phyloP scores from a whole-genome alignment of 2,113 vertebrate genomes.

The Varanus salvator region DNA sequence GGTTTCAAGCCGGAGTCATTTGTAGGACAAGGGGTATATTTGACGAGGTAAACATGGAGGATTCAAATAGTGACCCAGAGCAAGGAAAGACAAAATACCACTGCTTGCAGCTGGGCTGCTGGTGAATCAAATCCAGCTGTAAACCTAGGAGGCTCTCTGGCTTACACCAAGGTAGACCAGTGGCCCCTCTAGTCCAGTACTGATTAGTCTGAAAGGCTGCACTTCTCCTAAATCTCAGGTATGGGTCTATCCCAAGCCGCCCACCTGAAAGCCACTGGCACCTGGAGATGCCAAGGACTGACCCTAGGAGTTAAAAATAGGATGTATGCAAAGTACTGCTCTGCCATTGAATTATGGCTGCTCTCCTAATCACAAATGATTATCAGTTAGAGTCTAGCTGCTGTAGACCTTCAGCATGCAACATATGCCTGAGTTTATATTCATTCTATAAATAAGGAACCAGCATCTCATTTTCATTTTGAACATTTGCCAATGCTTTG shows the following conservation, averaged over 20 bases:
- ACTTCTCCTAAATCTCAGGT: not conserved
- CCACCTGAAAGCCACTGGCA: not conserved
- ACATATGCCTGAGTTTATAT: not conserved
- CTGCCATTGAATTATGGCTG: not conserved
- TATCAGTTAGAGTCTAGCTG: not conserved
- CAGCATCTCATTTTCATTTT: not conserved
- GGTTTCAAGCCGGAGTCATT: not conserved
- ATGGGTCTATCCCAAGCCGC: not conserved
- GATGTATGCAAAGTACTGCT: not conserved
- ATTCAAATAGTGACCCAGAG: not conserved
- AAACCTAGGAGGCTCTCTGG: not conserved
- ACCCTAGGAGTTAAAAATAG: not conserved
- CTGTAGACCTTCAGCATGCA: not conserved
- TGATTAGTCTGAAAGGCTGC: not conserved
- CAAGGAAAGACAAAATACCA: not conserved
- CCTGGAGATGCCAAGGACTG: not conserved
- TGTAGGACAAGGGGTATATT: not conserved
- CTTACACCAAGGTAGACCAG: not conserved
- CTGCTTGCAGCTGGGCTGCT: not conserved
- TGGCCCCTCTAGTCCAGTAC: not conserved
- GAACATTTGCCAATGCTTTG: not conserved
- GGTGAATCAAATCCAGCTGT: not conserved
- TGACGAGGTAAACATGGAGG: not conserved
- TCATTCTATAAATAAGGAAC: not conserved
- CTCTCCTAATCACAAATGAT: not conserved